Conservation (phyloP, 2,113 vertebrate genomes). For the Corythornis vintsioides region DNA sequence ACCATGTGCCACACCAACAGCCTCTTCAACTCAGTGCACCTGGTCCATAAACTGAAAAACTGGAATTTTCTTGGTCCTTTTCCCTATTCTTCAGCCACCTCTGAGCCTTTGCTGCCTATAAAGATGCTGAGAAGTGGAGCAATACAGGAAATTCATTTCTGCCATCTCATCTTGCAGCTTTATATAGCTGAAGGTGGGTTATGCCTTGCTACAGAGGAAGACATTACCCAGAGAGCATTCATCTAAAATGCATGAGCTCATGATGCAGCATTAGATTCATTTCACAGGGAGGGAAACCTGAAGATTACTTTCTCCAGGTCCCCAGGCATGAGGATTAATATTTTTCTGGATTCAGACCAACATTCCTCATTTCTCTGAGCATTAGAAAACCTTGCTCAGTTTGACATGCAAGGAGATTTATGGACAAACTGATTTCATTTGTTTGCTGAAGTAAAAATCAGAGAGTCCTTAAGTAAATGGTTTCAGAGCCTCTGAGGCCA, state of each 20-base stretch:
- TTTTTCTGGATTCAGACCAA: background rate
- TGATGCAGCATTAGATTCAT: background rate
- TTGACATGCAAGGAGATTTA: background rate
- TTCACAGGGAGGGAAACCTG: background rate
- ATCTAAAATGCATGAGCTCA: background rate
- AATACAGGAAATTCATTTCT: background rate
- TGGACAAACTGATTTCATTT: background rate
- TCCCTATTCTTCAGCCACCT: background rate
- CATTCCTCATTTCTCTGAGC: background rate
- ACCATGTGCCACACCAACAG: fast-evolving
- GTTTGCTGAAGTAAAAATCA: background rate
- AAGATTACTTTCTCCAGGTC: background rate
- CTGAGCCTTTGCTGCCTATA: background rate
- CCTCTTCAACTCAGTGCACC: background rate
- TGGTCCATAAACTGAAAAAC: background rate
- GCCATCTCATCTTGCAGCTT: background rate
- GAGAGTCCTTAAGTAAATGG: background rate
- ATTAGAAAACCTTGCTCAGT: background rate
- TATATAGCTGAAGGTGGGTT: background rate
- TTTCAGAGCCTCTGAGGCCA: background rate
- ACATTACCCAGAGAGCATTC: background rate
- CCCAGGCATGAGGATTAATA: background rate
- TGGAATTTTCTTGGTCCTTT: background rate
- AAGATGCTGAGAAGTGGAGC: background rate
- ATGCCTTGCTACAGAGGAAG: background rate